Evolutionary conservation across 2,113 vertebrate species (phyloP).

Genomic region (Bucco capensis): DNA sequence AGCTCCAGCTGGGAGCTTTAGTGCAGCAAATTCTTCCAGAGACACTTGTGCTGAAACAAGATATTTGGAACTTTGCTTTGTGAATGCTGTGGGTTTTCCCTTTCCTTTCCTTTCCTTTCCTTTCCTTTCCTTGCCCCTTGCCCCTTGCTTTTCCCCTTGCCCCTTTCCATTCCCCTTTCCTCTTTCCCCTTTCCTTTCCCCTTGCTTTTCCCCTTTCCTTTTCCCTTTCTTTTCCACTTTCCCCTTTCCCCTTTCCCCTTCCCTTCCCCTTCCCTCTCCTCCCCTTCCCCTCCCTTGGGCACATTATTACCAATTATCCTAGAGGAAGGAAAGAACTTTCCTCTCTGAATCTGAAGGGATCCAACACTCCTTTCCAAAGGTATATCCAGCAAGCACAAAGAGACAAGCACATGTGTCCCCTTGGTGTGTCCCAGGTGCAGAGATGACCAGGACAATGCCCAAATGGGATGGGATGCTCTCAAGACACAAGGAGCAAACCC

Average conservation of each 20-base stretch:
- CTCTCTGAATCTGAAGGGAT: neutral
- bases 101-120: too few species aligned
- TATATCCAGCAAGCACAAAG: neutral
- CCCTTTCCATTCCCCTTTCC: accelerated
- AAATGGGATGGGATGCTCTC: neutral
- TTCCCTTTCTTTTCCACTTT: neutral
- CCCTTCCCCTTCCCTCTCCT: accelerated
- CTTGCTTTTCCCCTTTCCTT: neutral
- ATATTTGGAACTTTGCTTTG: neutral
- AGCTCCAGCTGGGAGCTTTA: slow-evolving; percentile 37
- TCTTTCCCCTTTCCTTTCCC: accelerated
- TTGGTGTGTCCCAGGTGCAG: neutral
- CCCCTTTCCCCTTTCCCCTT: accelerated
- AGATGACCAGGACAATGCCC: neutral
- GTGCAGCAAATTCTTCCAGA: slow-evolving; percentile 37
- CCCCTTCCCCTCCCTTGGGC: neutral
- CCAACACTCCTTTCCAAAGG: neutral
- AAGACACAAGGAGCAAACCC: neutral
- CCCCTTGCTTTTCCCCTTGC: accelerated
- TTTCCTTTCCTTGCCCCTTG: too few species aligned
- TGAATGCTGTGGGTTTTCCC: neutral
- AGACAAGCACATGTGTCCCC: neutral
- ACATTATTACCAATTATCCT: neutral
- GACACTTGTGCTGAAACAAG: neutral
- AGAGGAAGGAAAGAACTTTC: neutral